Base-by-base conservation (phyloP, 2,888 invertebrate genomes). In the Rhimphoctona megacephalus region DNA sequence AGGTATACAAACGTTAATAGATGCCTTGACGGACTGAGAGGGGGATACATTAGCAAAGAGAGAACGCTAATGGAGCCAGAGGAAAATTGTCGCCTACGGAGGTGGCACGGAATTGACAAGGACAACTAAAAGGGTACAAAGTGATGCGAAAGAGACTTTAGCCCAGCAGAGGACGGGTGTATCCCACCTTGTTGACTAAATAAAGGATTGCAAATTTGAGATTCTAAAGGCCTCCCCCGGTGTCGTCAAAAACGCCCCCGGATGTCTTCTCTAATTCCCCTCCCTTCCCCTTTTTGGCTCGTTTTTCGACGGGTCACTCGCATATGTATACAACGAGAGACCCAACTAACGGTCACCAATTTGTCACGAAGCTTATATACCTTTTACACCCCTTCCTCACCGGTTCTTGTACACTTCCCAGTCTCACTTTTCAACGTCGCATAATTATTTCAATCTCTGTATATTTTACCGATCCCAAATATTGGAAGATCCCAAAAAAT, bases 161-260 rank as follows among this genome's bases (percentile, higher is more conserved):
- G 49, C 73, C 52, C 22, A 9, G 19, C 39, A 72, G 49, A 70
- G 61, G 43, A 72, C 91, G 89, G 90, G 90, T 90, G 89, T 90
- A 82, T 88, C 89, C 89, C 90, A 89, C 88, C 92, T 93, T 93
- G 93, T 93, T 93, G 92, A 91, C 92, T 91, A 93, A 93, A 94
- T 93, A 93, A 93, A 93, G 92, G 92, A 92, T 92, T 90, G 91
- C 90, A 89, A 90, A 92, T 91, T 90, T 90, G 81, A 80, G 81
- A 90, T 89, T 89, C 87, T 66, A 87, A 90, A 86, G 78, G 86
- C 84, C 73, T 78, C 85, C 83, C 77, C 74, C 46, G 79, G 76
- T 46, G 52, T 69, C 66, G 81, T 74, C 36, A 64, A 64, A 36
- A 79, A 67, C 81, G 73, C 86, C 83, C 61, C 57, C 83, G 66